Evolutionary conservation across 1,140 invertebrate species (phyloP).

Genomic region (Pseudobourletiella spinata): DNA sequence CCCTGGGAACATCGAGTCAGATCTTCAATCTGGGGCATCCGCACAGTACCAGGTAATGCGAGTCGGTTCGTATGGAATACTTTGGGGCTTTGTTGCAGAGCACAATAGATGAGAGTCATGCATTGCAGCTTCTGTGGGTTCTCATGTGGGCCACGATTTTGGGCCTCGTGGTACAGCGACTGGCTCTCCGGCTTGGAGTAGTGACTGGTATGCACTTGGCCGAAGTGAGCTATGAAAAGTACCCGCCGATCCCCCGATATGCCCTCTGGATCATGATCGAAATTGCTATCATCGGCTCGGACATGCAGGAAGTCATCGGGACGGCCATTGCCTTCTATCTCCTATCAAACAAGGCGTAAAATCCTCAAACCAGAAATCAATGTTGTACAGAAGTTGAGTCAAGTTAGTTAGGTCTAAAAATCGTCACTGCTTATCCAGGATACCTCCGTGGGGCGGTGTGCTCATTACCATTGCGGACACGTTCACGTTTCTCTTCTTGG

Average conservation of each 20-base stretch:
- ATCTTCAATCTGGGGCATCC: too few relatives aligned
- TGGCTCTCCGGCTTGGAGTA: constrained; percentile 73
- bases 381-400: not conserved
- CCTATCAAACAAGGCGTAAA: constrained; percentile 71
- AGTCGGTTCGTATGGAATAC: too few relatives aligned
- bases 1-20: too few relatives aligned
- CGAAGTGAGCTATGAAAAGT: constrained; percentile 71
- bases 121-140: constrained; percentile 84
- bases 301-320: constrained; percentile 69
- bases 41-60: too few relatives aligned
- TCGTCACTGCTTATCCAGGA: constrained; percentile 47
- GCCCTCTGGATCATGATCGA: constrained; percentile 71
- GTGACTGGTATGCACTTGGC: constrained; percentile 75
- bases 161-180: constrained; percentile 75
- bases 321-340: constrained; percentile 83
- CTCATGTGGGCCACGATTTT: constrained; percentile 74
- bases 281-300: constrained; percentile 86
- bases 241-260: constrained; percentile 64
- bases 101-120: too few relatives aligned
- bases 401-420: not conserved
- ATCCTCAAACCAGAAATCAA: too few relatives aligned
- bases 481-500: constrained; percentile 85
- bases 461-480: constrained; percentile 82
- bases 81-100: too few relatives aligned
- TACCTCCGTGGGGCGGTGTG: constrained; percentile 77